Evolutionary conservation across 2,797 vertebrate genomes (phyloP).

Genomic region (Halcyon badia): DNA sequence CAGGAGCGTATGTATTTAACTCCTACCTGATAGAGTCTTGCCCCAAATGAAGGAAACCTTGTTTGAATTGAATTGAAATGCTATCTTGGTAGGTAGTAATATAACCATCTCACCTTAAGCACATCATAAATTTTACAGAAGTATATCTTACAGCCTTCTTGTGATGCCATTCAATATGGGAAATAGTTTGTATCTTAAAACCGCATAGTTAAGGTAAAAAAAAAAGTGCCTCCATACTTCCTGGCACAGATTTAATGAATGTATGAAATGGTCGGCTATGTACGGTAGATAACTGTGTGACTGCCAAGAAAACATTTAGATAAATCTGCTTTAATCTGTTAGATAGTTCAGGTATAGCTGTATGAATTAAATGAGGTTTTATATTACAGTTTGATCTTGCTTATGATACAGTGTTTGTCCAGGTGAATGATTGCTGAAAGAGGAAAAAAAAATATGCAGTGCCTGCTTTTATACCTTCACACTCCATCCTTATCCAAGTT

Average conservation of each 20-base stretch:
- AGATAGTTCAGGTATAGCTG: neutral
- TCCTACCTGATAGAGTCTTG: neutral
- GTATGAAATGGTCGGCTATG: neutral
- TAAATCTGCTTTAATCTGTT: neutral
- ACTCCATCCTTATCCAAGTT: neutral
- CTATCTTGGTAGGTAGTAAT: rapidly evolving
- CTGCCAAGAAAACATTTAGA: neutral
- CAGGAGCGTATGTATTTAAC: neutral
- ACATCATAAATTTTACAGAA: neutral
- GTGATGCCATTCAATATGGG: neutral
- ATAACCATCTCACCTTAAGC: neutral
- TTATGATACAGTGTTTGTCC: neutral
- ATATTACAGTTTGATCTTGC: neutral
- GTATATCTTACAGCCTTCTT: neutral
- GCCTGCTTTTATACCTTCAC: neutral
- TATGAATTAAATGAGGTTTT: conserved; percentile 6
- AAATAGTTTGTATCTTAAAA: neutral
- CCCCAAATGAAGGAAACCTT: neutral
- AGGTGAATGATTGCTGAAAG: neutral
- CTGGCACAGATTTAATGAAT: neutral
- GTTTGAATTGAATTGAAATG: neutral
- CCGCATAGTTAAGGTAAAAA: neutral
- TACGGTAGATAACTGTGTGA: neutral
- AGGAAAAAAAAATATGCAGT: neutral
- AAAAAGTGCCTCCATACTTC: neutral